A percentile compares a stretch with the other conserved stretches of the same genome.
Conservation (phyloP, 2,797 vertebrate species). For the Enteromius radiatus region DNA sequence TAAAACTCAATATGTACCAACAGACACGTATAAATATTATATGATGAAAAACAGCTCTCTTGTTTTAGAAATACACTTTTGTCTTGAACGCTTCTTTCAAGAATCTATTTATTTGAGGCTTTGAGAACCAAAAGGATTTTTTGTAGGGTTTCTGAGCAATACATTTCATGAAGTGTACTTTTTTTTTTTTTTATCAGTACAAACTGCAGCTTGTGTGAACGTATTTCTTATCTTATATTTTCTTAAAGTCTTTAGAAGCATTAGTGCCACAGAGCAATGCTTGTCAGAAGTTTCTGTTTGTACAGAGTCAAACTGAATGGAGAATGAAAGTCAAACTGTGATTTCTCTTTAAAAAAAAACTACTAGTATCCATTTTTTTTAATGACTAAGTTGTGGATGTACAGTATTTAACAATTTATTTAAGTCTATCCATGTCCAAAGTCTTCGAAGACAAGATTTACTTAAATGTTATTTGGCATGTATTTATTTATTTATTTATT, state of each 20-base stretch:
- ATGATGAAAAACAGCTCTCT: background rate
- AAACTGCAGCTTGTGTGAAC: background rate
- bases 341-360: background rate
- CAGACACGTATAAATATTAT: conserved; percentile 5
- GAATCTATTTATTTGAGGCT: background rate
- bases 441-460: background rate
- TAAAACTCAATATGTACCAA: conserved; percentile 23
- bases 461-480: background rate
- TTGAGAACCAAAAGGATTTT: background rate
- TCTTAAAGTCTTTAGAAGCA: background rate
- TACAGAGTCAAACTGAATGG: background rate
- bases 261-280: background rate
- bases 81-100: conserved; percentile 16
- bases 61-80: conserved; percentile 21
- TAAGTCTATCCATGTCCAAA: background rate
- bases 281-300: background rate
- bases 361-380: background rate
- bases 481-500: background rate
- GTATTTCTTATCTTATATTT: background rate
- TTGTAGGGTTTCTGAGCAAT: background rate
- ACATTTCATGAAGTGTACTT: background rate
- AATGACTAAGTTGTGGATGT: background rate
- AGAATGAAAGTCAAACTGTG: background rate
- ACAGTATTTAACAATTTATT: background rate
- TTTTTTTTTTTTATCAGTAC: background rate